Evolutionary conservation across 2,797 vertebrate species (phyloP).

Genomic region (Chelonia mydas): DNA sequence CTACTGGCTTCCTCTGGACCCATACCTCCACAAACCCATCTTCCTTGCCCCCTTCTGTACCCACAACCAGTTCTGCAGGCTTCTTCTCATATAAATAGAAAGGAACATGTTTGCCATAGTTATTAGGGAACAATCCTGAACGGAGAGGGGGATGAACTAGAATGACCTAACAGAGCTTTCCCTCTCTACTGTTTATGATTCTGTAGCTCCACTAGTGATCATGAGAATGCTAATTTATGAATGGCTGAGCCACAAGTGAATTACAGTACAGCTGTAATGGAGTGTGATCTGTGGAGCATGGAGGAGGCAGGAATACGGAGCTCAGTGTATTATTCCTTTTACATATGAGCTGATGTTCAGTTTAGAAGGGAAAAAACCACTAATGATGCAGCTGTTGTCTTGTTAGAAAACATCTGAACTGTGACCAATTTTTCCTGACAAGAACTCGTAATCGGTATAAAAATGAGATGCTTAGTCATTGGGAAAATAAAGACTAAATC

Average conservation of each 20-base stretch:
- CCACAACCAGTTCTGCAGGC: background rate
- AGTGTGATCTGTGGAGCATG: background rate
- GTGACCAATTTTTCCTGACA: conserved; percentile 80
- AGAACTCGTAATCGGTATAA: conserved; percentile 76
- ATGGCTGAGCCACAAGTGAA: conserved; percentile 41
- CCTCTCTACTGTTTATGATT: background rate
- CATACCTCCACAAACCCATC: background rate
- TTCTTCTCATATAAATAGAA: background rate
- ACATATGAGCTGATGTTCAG: conserved; percentile 39
- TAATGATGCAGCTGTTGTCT: conserved; percentile 71
- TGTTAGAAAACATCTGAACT: conserved; percentile 79
- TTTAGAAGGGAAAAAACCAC: conserved; percentile 27
- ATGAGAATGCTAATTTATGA: conserved; percentile 51
- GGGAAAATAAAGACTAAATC: conserved; percentile 78
- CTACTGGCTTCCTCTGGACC: background rate
- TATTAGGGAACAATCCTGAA: background rate
- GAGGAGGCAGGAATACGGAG: conserved; percentile 31
- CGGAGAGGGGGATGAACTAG: background rate
- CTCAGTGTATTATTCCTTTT: conserved; percentile 45
- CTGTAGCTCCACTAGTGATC: conserved; percentile 18
- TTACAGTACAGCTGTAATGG: conserved; percentile 39
- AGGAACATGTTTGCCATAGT: background rate
- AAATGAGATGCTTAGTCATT: conserved; percentile 77
- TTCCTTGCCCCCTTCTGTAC: background rate
- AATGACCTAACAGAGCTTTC: background rate